These are phyloP conservation scores for Scylla paramamosain DNA, from an alignment of 1,140 invertebrate species.

Conservation along the genomic window DNA sequence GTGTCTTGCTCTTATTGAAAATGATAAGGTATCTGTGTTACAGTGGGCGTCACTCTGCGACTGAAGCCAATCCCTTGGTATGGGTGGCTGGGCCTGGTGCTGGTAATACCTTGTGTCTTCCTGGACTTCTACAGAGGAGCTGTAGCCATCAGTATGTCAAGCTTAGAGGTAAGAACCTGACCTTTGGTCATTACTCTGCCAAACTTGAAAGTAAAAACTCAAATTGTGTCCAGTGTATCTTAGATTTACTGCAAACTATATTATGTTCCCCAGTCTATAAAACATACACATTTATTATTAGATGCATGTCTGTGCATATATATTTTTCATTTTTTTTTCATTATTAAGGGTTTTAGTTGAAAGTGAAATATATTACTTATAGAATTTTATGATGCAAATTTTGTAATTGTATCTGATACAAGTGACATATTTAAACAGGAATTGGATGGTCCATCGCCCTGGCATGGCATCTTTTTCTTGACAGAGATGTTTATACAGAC, in stretches of 20 bases:
- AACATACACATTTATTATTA: too few species aligned
- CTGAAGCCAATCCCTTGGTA: constrained; percentile 62
- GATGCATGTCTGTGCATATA: too few species aligned
- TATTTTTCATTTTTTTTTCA: too few species aligned
- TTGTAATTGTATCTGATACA: background rate
- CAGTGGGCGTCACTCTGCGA: constrained; percentile 63
- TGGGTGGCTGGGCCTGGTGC: constrained; percentile 51
- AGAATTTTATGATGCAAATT: too few species aligned
- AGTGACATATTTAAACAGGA: constrained; percentile 40
- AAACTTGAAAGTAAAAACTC: background rate
- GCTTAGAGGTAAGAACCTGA: constrained; percentile 56
- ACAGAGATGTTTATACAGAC: constrained; percentile 60
- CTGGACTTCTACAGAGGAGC: constrained; percentile 67
- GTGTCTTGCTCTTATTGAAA: too few species aligned
- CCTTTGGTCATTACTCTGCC: background rate
- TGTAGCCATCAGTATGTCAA: constrained; percentile 69
- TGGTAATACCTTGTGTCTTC: constrained; percentile 45
- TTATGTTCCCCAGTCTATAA: too few species aligned
- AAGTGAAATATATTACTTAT: too few species aligned
- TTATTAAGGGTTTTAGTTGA: too few species aligned
- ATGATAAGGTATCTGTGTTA: background rate
- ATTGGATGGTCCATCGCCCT: constrained; percentile 65
- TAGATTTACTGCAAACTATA: background rate
- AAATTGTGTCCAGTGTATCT: background rate
- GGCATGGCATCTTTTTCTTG: constrained; percentile 71